Conservation (phyloP, 1,140 invertebrate species). For the Meloidogyne hapla region DNA sequence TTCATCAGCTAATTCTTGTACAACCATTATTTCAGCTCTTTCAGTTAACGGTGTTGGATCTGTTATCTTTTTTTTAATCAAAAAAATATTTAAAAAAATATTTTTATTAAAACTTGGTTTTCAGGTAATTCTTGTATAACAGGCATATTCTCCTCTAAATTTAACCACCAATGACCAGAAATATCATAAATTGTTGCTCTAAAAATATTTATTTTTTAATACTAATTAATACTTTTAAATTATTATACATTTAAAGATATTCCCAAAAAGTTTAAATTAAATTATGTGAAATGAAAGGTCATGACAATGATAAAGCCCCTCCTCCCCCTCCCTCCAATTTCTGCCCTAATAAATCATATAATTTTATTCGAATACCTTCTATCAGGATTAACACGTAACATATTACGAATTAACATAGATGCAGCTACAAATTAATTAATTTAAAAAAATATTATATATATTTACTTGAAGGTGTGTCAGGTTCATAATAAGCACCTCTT, state of each 20-base stretch:
- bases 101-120: slow-evolving; percentile 57
- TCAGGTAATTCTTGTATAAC: slow-evolving; percentile 63
- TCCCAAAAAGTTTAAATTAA: too few relatives aligned
- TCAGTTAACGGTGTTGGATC: slow-evolving; percentile 63
- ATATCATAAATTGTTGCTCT: slow-evolving; percentile 85
- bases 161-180: slow-evolving; percentile 87
- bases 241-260: too few relatives aligned
- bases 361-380: slow-evolving; percentile 68
- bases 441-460: background rate
- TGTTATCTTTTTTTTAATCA: slow-evolving; percentile 50
- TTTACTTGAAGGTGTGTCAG: slow-evolving; percentile 83
- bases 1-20: slow-evolving; percentile 63
- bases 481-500: slow-evolving; percentile 92
- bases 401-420: slow-evolving; percentile 85
- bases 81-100: background rate
- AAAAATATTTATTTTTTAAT: background rate
- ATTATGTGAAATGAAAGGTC: too few relatives aligned
- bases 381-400: slow-evolving; percentile 85
- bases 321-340: too few relatives aligned
- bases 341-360: too few relatives aligned
- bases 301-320: too few relatives aligned
- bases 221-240: too few relatives aligned
- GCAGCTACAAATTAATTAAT: slow-evolving; percentile 72
- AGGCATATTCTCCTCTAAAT: slow-evolving; percentile 71
- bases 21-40: slow-evolving; percentile 62